Evolutionary conservation across 2,888 invertebrate genomes (phyloP), one percentile per base, ranked within the genome.

Genomic region (Pseudanteris insignis): DNA sequence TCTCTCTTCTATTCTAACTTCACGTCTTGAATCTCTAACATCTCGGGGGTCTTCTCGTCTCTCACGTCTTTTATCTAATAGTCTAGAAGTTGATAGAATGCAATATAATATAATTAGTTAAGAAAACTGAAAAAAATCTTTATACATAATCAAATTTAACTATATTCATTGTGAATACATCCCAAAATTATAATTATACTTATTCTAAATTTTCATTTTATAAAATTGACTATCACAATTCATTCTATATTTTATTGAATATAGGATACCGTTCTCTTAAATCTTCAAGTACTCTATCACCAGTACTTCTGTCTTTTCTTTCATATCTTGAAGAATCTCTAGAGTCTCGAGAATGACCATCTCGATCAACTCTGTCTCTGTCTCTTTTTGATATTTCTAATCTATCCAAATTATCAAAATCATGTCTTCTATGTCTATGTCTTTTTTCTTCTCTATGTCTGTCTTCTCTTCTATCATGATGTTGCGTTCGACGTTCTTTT

Each of bases 261-360:
- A n/a, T n/a, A n/a, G n/a, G n/a, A 25, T 14, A 53, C 71, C 91
- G 85, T 68, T 88, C 89, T 67, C 91, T 84, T 72, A 92, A 82
- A 80, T 92, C 91, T 74, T 91, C 89, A 57, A 91, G 82, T 51
- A 89, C 86, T 66, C 85, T 83, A 71, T 86, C 87, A 0, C 84
- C 85, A 12, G 84, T 84, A 33, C 74, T 79, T 54, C 81, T 74
- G n/a, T 82, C 82, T 50, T 82, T 81, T 54, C 75, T 72, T 6
- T 80, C 79, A 24, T 85, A 84, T 62, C 84, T 82, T 15, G 83
- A 73, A 5, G 73, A 67, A 6, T 80, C 80, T 38, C 78, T 73
- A 2, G 53, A 38, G 9, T 79, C 79, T 21, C 79, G 70, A 2
- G 74, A 69, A 46, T 77, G 75, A 13, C 53, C 50, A 2, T 76